Evolutionary conservation across 2,797 vertebrate genomes (phyloP).

Genomic region (Catostomus latipinnis): DNA sequence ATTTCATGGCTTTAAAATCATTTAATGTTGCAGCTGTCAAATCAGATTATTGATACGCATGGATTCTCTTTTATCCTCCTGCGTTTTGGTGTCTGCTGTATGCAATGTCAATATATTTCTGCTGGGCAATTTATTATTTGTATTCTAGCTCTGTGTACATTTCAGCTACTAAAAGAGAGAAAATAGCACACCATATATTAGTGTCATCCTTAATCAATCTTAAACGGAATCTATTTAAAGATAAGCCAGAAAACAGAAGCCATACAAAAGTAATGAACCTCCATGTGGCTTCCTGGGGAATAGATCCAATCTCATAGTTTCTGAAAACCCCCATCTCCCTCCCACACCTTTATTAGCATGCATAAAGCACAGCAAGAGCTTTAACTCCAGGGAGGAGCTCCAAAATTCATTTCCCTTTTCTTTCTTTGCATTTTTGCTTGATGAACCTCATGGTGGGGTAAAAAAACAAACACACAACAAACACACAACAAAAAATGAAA

Average conservation of each 20-base stretch:
- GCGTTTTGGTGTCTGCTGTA: constrained; percentile 1
- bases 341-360: constrained; percentile 62
- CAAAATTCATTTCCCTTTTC: constrained; percentile 38
- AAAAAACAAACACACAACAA: constrained; percentile 26
- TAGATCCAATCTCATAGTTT: constrained; percentile 59
- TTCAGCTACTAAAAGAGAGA: constrained; percentile 44
- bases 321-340: constrained; percentile 38
- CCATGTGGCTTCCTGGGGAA: constrained; percentile 59
- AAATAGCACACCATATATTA: constrained; percentile 56
- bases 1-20: constrained; percentile 44
- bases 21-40: constrained; percentile 47
- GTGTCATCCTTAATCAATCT: constrained; percentile 60
- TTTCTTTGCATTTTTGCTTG: constrained; percentile 35
- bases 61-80: constrained; percentile 32
- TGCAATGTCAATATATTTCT: constrained; percentile 46
- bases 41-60: constrained; percentile 41
- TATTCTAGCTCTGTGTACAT: constrained; percentile 47
- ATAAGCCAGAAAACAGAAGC: constrained; percentile 55
- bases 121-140: constrained; percentile 51
- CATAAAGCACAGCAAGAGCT: constrained; percentile 46
- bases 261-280: constrained; percentile 57
- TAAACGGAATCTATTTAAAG: constrained; percentile 56
- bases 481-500: background rate
- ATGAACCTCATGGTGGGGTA: constrained; percentile 35
- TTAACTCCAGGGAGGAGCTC: constrained; percentile 48